Conservation (phyloP, 2,797 vertebrate genomes). For the Lutjanus campechanus region DNA sequence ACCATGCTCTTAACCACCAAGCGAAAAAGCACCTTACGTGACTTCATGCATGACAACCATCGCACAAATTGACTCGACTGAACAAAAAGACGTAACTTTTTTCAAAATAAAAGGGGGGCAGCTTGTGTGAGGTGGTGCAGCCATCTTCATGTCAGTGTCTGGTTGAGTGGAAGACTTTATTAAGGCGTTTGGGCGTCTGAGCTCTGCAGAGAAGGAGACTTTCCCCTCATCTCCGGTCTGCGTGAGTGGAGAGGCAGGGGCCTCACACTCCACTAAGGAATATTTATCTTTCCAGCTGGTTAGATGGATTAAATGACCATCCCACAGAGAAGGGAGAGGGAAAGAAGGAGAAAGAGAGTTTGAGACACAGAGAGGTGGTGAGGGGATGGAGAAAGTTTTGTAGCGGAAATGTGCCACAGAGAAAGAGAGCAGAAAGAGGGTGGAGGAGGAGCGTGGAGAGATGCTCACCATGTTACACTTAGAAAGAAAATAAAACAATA, state of each 20-base stretch:
- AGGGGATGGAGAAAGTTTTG: slow-evolving; percentile 69
- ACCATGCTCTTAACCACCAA: slow-evolving; percentile 5
- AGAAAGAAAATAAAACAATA: slow-evolving; percentile 67
- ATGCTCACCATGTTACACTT: slow-evolving; percentile 55
- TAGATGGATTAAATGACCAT: slow-evolving; percentile 86
- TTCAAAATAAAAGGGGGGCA: slow-evolving; percentile 31
- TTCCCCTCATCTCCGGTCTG: slow-evolving; percentile 81
- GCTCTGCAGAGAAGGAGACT: slow-evolving; percentile 66
- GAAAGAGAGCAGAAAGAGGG: slow-evolving; percentile 41
- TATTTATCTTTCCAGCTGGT: slow-evolving; percentile 88
- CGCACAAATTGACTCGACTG: slow-evolving; percentile 25
- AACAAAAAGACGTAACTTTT: slow-evolving; percentile 23
- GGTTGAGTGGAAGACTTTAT: slow-evolving; percentile 72
- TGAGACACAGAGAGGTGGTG: slow-evolving; percentile 45
- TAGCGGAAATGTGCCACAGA: slow-evolving; percentile 58
- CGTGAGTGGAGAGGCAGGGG: slow-evolving; percentile 77
- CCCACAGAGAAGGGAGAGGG: slow-evolving; percentile 66
- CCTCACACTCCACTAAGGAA: slow-evolving; percentile 81
- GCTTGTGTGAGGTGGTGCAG: slow-evolving; percentile 28
- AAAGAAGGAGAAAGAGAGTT: slow-evolving; percentile 53
- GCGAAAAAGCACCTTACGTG: slow-evolving; percentile 4
- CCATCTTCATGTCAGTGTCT: slow-evolving; percentile 62
- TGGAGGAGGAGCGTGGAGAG: slow-evolving; percentile 34
- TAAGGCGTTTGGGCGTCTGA: slow-evolving; percentile 63
- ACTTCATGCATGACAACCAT: slow-evolving; percentile 22